These are phyloP conservation scores for Taenaris catops DNA, from an alignment of 2,888 invertebrate species.

Conservation along the genomic window DNA sequence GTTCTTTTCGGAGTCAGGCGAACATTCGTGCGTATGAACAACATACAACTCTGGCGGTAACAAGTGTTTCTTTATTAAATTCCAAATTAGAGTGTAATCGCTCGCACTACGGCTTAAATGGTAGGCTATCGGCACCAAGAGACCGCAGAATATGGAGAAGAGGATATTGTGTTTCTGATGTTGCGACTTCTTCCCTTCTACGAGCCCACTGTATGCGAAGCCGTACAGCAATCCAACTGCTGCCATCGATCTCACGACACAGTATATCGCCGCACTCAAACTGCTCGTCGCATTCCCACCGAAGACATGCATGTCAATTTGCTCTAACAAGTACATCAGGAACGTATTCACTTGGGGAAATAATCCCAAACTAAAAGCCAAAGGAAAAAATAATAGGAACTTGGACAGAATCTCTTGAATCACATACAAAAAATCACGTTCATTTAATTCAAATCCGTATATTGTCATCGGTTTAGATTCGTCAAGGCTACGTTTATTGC, in stretches of 20 bases:
- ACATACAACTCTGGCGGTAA: conserved; percentile 88
- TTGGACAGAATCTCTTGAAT: conserved; percentile 87
- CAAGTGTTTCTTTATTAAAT: conserved; percentile 89
- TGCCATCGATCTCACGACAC: conserved; percentile 88
- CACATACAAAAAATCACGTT: conserved; percentile 81
- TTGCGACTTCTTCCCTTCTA: conserved; percentile 91
- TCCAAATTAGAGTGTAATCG: conserved; percentile 95
- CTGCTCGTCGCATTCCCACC: conserved; percentile 94
- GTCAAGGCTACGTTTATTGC: conserved; percentile 48
- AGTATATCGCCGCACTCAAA: conserved; percentile 90
- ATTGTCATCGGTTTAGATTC: conserved; percentile 52
- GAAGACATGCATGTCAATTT: conserved; percentile 94
- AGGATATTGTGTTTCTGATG: conserved; percentile 85
- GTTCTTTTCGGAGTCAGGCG: conserved; percentile 47
- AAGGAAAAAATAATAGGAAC: conserved; percentile 93
- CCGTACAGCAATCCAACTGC: conserved; percentile 91
- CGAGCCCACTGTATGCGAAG: conserved; percentile 92
- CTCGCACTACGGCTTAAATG: conserved; percentile 96
- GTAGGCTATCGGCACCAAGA: conserved; percentile 93
- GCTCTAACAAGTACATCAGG: conserved; percentile 97
- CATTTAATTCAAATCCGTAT: conserved; percentile 67
- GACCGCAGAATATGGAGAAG: conserved; percentile 96
- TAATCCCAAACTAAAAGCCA: conserved; percentile 96
- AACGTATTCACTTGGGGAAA: conserved; percentile 99
- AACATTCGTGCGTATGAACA: conserved; percentile 72